A percentile compares a stretch with the other conserved stretches of the same genome.
Evolutionary conservation across 2,888 invertebrate genomes (phyloP).

Genomic region (Acrocyrtus sp.): DNA sequence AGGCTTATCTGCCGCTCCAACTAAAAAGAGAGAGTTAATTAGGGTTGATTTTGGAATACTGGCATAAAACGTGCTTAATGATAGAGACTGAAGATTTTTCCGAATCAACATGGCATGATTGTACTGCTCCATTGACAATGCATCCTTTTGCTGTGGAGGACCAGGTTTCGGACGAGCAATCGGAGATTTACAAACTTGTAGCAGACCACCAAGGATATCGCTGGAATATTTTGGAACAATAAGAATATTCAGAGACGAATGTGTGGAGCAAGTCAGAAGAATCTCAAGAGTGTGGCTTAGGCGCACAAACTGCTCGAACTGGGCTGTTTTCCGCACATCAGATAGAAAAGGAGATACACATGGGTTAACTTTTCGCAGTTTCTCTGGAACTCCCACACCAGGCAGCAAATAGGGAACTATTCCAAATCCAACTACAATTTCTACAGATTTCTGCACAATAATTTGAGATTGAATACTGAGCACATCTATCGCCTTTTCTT

Average conservation of each 20-base stretch:
- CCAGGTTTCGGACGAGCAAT: conserved; percentile 70
- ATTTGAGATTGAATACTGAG: conserved; percentile 77
- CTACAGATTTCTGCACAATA: conserved; percentile 72
- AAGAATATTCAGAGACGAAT: conserved; percentile 42
- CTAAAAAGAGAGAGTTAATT: conserved; percentile 51
- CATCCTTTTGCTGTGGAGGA: not conserved
- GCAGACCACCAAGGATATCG: conserved; percentile 74
- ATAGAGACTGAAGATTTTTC: conserved; percentile 9
- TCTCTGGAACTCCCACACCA: conserved; percentile 72
- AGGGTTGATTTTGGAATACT: conserved; percentile 37
- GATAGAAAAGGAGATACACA: conserved; percentile 36
- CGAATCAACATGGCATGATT: conserved; percentile 38
- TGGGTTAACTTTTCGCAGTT: conserved; percentile 50
- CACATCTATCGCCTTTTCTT: conserved; percentile 61
- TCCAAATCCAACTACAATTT: conserved; percentile 75
- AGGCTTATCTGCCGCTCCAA: conserved; percentile 50
- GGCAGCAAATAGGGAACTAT: conserved; percentile 75
- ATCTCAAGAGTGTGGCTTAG: conserved; percentile 44
- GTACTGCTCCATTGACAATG: conserved; percentile 42
- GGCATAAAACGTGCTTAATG: conserved; percentile 18
- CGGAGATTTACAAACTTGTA: conserved; percentile 77
- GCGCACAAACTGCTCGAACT: conserved; percentile 51
- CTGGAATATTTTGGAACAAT: conserved; percentile 72
- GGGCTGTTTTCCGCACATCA: conserved; percentile 22
- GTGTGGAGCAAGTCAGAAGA: conserved; percentile 30